Evolutionary conservation across 2,888 invertebrate species (phyloP).

Genomic region (Papilio gigon): DNA sequence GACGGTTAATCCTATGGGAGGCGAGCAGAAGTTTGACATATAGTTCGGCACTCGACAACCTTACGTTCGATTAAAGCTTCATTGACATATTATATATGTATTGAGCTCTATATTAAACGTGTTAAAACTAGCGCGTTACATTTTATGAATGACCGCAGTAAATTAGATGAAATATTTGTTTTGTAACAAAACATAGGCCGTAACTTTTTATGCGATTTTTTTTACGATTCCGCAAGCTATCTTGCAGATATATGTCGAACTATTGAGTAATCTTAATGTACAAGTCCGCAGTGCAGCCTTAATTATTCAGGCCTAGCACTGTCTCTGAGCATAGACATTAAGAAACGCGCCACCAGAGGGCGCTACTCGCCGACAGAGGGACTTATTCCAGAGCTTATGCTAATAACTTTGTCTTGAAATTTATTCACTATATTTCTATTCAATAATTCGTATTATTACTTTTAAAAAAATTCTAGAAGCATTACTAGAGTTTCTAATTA

Average conservation of each 20-base stretch:
- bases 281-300: constrained; percentile 24
- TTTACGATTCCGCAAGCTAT: not conserved
- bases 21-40: not conserved
- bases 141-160: constrained; percentile 2
- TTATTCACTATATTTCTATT: constrained; percentile 28
- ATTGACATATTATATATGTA: not conserved
- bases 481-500: too few relatives aligned
- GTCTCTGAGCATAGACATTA: constrained; percentile 34
- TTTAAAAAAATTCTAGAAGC: too few relatives aligned
- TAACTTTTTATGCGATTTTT: too few relatives aligned
- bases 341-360: constrained; percentile 7
- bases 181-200: too few relatives aligned
- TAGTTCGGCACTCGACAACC: constrained; percentile 6
- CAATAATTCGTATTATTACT: not conserved
- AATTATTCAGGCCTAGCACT: constrained; percentile 34
- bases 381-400: constrained; percentile 36
- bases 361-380: constrained; percentile 18
- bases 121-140: not conserved
- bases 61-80: not conserved
- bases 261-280: constrained; percentile 12
- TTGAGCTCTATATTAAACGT: not conserved
- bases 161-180: too few relatives aligned
- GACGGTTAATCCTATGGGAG: constrained; percentile 21
- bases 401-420: constrained; percentile 28
- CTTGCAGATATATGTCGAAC: not conserved